A percentile compares a stretch with the other conserved stretches of the same genome.
These are phyloP conservation scores for Caenorhabditis tropicalis DNA, from an alignment of 1,140 invertebrate species.

Conservation along the genomic window DNA sequence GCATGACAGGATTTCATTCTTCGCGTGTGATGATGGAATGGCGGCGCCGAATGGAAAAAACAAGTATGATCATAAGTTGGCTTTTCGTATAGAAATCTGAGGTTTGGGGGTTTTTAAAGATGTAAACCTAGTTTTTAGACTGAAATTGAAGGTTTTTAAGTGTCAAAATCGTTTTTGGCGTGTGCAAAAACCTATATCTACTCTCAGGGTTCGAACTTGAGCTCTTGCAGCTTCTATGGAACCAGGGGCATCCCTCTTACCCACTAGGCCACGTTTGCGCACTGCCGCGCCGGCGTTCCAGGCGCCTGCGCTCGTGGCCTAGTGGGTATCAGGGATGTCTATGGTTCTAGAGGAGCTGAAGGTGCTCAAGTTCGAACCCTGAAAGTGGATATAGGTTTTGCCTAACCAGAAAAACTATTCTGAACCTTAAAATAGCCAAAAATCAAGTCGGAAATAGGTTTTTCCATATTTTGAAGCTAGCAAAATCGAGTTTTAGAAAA, in stretches of 20 bases:
- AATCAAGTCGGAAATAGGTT: too few species aligned
- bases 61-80: too few species aligned
- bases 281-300: neutral
- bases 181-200: too few species aligned
- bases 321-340: neutral
- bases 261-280: neutral
- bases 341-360: neutral
- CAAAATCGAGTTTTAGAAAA: neutral
- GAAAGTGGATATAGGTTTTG: neutral
- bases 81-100: too few species aligned
- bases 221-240: neutral
- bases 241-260: neutral
- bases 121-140: too few species aligned
- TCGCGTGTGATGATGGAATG: neutral
- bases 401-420: neutral
- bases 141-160: too few species aligned
- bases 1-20: conserved; percentile 15
- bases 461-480: neutral
- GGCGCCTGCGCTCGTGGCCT: neutral
- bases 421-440: too few species aligned
- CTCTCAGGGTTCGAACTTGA: neutral
- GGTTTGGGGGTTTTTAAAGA: too few species aligned
- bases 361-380: neutral
- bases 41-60: neutral
- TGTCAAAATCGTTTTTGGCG: too few species aligned